phyloP scores from a whole-genome alignment of 35 echinoderm and acorn worm species.

The Amphiura filiformis region DNA sequence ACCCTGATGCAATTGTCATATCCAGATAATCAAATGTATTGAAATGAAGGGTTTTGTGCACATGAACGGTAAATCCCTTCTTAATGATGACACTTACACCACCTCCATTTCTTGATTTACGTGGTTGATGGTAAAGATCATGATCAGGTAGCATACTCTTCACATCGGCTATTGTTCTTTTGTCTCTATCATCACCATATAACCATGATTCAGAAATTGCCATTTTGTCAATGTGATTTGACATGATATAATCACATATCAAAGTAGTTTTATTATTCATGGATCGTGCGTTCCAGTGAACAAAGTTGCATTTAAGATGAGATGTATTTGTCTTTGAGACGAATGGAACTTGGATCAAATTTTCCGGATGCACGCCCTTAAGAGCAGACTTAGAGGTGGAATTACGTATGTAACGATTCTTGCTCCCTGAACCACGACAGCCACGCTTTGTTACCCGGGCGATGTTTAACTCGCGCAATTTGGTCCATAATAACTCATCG shows the following conservation, averaged over 20 bases:
- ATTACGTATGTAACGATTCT: background rate
- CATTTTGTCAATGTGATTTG: background rate
- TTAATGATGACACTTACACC: background rate
- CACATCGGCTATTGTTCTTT: background rate
- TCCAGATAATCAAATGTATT: background rate
- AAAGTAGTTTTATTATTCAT: background rate
- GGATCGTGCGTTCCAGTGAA: background rate
- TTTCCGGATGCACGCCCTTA: background rate
- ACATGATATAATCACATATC: background rate
- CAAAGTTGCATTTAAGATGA: constrained; percentile 6
- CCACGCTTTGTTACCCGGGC: background rate
- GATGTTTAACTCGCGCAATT: background rate
- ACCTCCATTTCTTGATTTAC: background rate
- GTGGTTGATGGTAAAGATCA: background rate
- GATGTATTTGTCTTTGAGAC: background rate
- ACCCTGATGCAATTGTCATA: background rate
- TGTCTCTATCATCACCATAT: background rate
- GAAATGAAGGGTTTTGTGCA: background rate
- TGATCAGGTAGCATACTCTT: background rate
- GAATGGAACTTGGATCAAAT: background rate
- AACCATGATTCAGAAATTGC: background rate
- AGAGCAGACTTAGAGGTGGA: background rate
- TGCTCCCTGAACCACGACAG: background rate
- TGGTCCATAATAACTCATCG: background rate
- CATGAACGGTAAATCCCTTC: background rate